Base-by-base conservation (phyloP, 2,888 invertebrate genomes). In the Leucozona laternaria region DNA sequence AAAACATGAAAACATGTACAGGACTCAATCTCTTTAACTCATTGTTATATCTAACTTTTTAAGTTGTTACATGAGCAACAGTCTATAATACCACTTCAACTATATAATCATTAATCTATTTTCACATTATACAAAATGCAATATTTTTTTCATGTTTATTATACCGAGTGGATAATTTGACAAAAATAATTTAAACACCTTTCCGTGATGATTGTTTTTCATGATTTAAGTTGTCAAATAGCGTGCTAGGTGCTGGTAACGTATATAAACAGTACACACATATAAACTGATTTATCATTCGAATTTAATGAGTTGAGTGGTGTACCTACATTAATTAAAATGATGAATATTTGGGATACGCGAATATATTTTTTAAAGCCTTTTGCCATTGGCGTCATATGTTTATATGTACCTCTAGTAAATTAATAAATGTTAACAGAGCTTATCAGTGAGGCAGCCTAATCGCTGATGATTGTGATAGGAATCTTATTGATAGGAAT, bases 111-210 rank as follows among this genome's bases (percentile, higher is more conserved):
- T 8, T 25, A 55, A 55, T 55, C n/a, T 28, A n/a, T 55, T n/a
- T n/a, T 28, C 28, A 28, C 28, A 31, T 45, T 17, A 55, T 28
- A 55, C 15, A 11, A 28, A 55, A 55, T n/a, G 28, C 13, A 8
- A 28, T 55, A 55, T 28, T 57, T 58, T 58, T 31, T 31, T 17
- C 2, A 17, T 34, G 17, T 58, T 58, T 34, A 20, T 34, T 17
- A n/a, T 7, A 22, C 7, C 13, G 0, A 31, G 10, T 45, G 45
- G 55, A 55, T 31, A 55, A 55, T 55, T 60, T 40, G 37, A 60
- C 37, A 40, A 60, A 60, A 60, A 43, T 43, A 60, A n/a, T 31
- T 53, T 53, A 37, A 60, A 25, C 25, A 40, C 22, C n/a, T 60
- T 60, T 60, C 10, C 60, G 25, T 60, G 60, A n/a, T 40, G 40